Conservation (phyloP, 2,113 vertebrate genomes). For the Microcebus lehilahytsara region DNA sequence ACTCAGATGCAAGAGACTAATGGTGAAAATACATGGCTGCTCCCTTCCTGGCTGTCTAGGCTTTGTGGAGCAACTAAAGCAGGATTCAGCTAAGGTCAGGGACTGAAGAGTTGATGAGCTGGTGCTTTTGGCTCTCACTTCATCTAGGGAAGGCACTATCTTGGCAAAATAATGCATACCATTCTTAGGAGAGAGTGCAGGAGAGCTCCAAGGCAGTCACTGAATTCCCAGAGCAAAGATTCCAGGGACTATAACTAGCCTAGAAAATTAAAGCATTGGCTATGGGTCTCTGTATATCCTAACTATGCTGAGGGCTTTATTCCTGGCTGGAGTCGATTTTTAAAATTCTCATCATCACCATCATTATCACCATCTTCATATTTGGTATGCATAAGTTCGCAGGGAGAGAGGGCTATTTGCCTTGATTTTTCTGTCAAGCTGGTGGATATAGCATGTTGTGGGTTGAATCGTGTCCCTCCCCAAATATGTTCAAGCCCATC, state of each 20-base stretch:
- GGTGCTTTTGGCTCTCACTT: not conserved
- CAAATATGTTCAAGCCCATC: not conserved
- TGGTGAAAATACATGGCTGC: not conserved
- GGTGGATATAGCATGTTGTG: not conserved
- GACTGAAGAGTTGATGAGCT: not conserved
- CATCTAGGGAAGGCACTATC: not conserved
- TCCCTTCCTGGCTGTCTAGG: not conserved
- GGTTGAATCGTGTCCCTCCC: not conserved
- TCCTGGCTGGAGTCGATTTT: not conserved
- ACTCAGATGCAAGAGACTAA: not conserved
- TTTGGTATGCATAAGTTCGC: not conserved
- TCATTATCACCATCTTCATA: not conserved
- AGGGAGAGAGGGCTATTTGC: not conserved
- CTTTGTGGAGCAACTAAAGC: not conserved
- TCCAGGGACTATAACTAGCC: not conserved
- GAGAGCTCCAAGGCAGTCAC: not conserved
- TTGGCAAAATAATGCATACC: not conserved
- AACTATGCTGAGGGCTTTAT: not conserved
- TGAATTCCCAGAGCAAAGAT: constrained; percentile 20
- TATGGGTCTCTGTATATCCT: not conserved
- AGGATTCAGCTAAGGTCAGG: not conserved
- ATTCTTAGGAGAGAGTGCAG: not conserved
- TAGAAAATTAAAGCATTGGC: not conserved
- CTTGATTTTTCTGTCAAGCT: not conserved
- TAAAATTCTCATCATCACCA: not conserved